Evolutionary conservation across 1,140 invertebrate species (phyloP).

Genomic region (Tetranychus cinnabarinus): DNA sequence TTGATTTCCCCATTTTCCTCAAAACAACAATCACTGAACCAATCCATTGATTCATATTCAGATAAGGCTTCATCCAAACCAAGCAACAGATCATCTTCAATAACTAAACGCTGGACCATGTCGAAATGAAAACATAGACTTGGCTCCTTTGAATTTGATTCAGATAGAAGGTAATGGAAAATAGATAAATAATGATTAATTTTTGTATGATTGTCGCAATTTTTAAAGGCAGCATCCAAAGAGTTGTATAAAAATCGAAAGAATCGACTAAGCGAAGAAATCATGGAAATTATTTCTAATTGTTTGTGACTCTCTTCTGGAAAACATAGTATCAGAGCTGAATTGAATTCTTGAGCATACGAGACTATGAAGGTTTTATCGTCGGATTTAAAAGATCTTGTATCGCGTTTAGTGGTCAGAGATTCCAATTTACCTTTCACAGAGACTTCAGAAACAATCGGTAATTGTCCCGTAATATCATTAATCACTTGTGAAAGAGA

Average conservation of each 20-base stretch:
- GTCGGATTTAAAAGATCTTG: no score
- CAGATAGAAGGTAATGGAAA: not conserved
- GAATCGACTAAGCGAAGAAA: not conserved
- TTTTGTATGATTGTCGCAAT: not conserved
- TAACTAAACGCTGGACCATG: not conserved
- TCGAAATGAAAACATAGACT: not conserved
- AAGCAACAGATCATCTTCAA: slow-evolving; percentile 1
- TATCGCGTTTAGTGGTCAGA: not conserved
- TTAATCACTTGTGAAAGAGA: slow-evolving; percentile 1
- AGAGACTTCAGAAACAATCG: not conserved
- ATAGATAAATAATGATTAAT: not conserved
- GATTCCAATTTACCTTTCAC: not conserved
- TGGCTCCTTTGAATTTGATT: not conserved
- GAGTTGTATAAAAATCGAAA: slow-evolving; percentile 3
- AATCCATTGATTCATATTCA: slow-evolving; percentile 5
- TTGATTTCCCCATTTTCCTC: not conserved
- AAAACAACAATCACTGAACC: not conserved
- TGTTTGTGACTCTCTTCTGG: not conserved
- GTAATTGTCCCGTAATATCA: slow-evolving; percentile 1
- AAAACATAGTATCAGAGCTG: not conserved
- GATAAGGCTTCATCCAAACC: not conserved
- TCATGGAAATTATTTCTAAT: not conserved
- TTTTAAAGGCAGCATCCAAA: slow-evolving; percentile 3
- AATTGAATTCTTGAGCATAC: slow-evolving; percentile 1
- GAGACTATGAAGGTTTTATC: not conserved